Conservation (phyloP, 2,888 invertebrate genomes). For the Automeris io region DNA sequence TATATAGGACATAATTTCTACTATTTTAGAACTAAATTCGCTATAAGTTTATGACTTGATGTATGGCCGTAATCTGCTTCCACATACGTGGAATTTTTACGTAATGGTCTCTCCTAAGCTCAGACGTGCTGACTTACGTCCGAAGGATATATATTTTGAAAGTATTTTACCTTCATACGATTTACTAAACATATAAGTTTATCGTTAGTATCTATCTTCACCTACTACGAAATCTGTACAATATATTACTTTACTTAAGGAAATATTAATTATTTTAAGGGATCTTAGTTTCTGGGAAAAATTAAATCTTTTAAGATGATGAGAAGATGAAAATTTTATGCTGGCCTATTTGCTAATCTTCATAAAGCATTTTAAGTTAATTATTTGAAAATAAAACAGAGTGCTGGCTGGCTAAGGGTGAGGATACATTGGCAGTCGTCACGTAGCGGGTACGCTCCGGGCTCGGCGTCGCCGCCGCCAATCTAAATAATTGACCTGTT, state of each 20-base stretch:
- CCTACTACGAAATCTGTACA: not conserved
- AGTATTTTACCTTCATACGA: conserved; percentile 18
- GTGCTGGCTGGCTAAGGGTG: conserved; percentile 11
- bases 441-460: conserved; percentile 39
- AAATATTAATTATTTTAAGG: not conserved
- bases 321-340: not conserved
- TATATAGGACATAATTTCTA: too few relatives aligned
- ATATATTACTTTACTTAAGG: not conserved
- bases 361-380: conserved; percentile 7
- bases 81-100: conserved; percentile 72
- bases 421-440: conserved; percentile 27
- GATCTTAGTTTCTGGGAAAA: not conserved
- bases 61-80: conserved; percentile 31
- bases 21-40: too few relatives aligned
- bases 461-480: conserved; percentile 58
- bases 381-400: conserved; percentile 10
- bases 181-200: too few relatives aligned
- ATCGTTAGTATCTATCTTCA: not conserved
- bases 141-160: conserved; percentile 57
- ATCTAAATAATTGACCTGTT: conserved; percentile 75
- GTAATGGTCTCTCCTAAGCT: conserved; percentile 34
- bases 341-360: not conserved
- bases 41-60: conserved; percentile 17
- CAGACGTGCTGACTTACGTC: conserved; percentile 41
- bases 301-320: conserved; percentile 4